A percentile compares a stretch with the other conserved stretches of the same genome.
These are phyloP conservation scores for Leptopilina boulardi DNA, from an alignment of 1,140 invertebrate species.

Conservation along the genomic window DNA sequence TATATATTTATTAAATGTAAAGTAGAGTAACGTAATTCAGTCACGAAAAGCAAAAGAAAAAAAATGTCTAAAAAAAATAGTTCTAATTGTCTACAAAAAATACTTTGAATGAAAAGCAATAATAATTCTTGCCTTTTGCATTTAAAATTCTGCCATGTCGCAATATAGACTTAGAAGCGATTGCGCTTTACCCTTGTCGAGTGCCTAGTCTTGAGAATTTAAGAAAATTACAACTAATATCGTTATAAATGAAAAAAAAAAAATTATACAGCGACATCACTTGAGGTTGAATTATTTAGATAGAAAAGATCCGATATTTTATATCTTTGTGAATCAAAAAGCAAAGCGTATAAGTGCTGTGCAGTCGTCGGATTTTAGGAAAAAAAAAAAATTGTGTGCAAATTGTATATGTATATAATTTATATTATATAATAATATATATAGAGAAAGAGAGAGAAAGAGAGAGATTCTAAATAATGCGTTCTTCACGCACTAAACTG, in stretches of 20 bases:
- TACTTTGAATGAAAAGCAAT: constrained; percentile 3
- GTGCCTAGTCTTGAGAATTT: constrained; percentile 26
- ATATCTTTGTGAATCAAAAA: constrained; percentile 18
- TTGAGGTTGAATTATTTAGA: constrained; percentile 14
- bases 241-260: neutral
- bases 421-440: constrained; percentile 5
- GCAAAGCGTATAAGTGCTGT: constrained; percentile 20
- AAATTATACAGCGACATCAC: neutral
- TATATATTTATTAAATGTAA: neutral
- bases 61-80: neutral
- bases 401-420: constrained; percentile 19
- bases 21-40: neutral
- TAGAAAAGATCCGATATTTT: constrained; percentile 1
- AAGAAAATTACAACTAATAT: neutral
- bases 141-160: constrained; percentile 20
- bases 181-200: constrained; percentile 11
- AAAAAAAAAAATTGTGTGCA: constrained; percentile 10
- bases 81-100: neutral
- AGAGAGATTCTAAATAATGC: constrained; percentile 1
- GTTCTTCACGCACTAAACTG: neutral
- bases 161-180: constrained; percentile 15
- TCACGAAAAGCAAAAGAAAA: neutral
- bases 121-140: constrained; percentile 26
- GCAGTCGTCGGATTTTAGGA: neutral
- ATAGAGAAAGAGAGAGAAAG: neutral